Percentiles rank a stretch among this genome's conserved stretches.
Conservation (phyloP, 2,888 invertebrate genomes). For the Odontocolon sp. region DNA sequence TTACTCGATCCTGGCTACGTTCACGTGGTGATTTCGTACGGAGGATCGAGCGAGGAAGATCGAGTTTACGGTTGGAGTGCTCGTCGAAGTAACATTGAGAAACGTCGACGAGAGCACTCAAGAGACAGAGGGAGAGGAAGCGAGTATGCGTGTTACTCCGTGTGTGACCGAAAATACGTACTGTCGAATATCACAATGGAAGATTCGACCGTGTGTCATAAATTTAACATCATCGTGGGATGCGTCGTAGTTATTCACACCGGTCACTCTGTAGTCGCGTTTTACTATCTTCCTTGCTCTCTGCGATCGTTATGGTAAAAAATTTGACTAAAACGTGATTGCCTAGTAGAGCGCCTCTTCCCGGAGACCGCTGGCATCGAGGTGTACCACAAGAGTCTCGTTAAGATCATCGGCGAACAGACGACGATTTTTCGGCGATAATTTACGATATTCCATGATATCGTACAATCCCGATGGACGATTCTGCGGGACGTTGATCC, state of each 20-base stretch:
- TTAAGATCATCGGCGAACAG: conserved; percentile 40
- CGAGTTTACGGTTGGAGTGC: conserved; percentile 71
- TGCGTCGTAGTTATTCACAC: not conserved
- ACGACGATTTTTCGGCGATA: conserved; percentile 35
- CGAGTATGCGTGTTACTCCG: conserved; percentile 25
- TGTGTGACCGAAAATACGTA: conserved; percentile 6
- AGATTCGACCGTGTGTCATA: not conserved
- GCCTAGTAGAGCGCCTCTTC: conserved; percentile 68
- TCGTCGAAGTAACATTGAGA: conserved; percentile 71
- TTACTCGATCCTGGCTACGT: conserved; percentile 18
- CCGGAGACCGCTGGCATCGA: conserved; percentile 31
- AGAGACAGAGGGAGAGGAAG: conserved; percentile 59
- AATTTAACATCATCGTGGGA: not conserved
- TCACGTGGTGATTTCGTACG: conserved; percentile 12
- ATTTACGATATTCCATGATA: conserved; percentile 40
- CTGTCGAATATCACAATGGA: not conserved
- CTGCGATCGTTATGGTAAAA: conserved; percentile 63
- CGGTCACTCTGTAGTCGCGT: conserved; percentile 39
- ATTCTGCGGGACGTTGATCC: conserved; percentile 14
- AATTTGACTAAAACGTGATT: conserved; percentile 75
- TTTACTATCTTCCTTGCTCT: conserved; percentile 54
- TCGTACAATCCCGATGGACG: conserved; percentile 21
- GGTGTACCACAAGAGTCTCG: conserved; percentile 16
- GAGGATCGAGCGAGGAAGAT: conserved; percentile 67
- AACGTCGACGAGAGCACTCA: conserved; percentile 74